phyloP scores from a whole-genome alignment of 64 coral and sea anemone genomes.

The Porites lutea region DNA sequence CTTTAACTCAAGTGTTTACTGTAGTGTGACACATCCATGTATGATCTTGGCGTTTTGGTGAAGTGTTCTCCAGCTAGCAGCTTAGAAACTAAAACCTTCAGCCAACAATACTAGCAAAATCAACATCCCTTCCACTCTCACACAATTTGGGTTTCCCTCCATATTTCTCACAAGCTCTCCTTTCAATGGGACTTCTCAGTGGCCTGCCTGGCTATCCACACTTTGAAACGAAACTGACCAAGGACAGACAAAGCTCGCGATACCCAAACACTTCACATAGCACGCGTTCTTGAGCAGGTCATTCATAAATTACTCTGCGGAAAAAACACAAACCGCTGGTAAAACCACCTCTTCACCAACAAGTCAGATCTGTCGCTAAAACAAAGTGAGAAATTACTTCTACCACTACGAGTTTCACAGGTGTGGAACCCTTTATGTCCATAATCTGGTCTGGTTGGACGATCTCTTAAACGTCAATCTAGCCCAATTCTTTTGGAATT shows the following conservation, averaged over 20 bases:
- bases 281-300: background rate
- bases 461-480: too few species aligned
- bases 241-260: conserved; percentile 10
- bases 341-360: background rate
- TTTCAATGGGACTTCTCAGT: conserved; percentile 34
- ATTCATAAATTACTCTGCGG: background rate
- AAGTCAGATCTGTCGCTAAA: background rate
- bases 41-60: too few species aligned
- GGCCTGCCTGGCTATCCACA: background rate
- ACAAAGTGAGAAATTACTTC: background rate
- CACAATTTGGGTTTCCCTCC: conserved; percentile 5
- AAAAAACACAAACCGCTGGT: background rate
- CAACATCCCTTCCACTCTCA: background rate
- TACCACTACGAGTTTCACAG: background rate
- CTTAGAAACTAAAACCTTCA: too few species aligned
- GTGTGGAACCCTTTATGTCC: too few species aligned
- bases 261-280: conserved; percentile 9
- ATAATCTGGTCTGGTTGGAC: too few species aligned
- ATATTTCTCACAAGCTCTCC: conserved; percentile 1
- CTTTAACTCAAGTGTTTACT: too few species aligned
- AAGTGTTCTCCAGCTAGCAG: too few species aligned
- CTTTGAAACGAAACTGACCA: background rate
- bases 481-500: too few species aligned
- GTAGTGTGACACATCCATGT: too few species aligned
- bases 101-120: too few species aligned